A percentile compares a stretch with the other conserved stretches of the same genome.
phyloP scores from a whole-genome alignment of 2,113 vertebrate species.

The Rhadina sibilatrix region DNA sequence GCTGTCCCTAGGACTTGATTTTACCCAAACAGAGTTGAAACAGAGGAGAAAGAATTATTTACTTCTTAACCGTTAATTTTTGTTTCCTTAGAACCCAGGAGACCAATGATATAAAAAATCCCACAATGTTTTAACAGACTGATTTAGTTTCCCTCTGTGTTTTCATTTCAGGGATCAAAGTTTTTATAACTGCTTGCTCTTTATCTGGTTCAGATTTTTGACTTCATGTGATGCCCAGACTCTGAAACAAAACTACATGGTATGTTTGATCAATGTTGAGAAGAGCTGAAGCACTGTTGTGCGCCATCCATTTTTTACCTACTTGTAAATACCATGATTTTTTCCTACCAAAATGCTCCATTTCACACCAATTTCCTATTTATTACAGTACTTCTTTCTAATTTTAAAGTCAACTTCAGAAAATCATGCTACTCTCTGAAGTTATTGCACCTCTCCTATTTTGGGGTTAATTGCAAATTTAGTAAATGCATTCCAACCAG shows the following conservation, averaged over 20 bases:
- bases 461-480: not conserved
- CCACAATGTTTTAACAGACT: rapidly evolving
- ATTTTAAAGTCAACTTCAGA: not conserved
- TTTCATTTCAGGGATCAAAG: not conserved
- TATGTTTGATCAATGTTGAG: not conserved
- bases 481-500: not conserved
- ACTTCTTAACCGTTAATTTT: not conserved
- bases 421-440: not conserved
- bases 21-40: not conserved
- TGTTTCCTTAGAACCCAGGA: not conserved
- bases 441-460: not conserved
- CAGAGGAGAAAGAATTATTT: not conserved
- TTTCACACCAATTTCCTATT: not conserved
- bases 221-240: not conserved
- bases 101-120: not conserved
- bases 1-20: not conserved
- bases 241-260: not conserved
- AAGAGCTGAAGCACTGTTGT: not conserved
- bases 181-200: not conserved
- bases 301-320: not conserved
- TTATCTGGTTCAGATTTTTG: not conserved
- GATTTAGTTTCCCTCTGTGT: not conserved
- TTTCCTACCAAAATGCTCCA: not conserved
- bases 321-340: not conserved
- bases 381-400: not conserved